Base-by-base conservation (phyloP, 2,888 invertebrate species). In the Limnephilus marmoratus region DNA sequence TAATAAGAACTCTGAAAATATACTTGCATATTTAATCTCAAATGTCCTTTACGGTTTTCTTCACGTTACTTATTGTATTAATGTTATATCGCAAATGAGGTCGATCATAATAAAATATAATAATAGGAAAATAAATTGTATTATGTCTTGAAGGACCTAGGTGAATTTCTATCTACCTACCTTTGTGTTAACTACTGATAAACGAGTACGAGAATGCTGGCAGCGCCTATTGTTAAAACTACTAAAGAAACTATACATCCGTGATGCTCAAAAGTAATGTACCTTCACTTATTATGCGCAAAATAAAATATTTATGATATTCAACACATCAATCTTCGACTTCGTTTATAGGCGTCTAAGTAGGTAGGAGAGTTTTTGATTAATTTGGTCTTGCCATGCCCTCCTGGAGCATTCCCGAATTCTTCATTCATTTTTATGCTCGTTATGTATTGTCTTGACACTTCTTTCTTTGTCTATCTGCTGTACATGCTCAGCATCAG, bases 71-170 rank as follows among this genome's bases (percentile, higher is more conserved):
- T 86, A 86, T 37, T 86, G 45, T 29, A 41, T 5, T n/a, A 49
- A 86, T 45, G 45, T 86, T 45, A 49, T 41, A 88, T 18, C 37
- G 53, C 31, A 68, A 88, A 88, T 68, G 34, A 68, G 88, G 88
- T 88, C 88, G 88, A 88, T 88, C 88, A 68, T 82, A 88, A 68
- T 68, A 49, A 49, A 3, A 68, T 68, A 34, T 49, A 34, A 88
- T 88, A 88, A 88, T 88, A 34, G 68, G 37, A 85, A 85, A 85
- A 85, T 85, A 85, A 85, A 85, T 85, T 85, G 45, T 41, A 45
- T 41, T 87, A 49, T 15, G 29, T 37, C 37, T 88, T 53, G 87
- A n/a, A 29, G 87, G 5, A n/a, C 31, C 7, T 15, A 68, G 12
- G 45, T 45, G 3, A 11, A 24, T 34, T 24, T 41, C 12, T 37